Evolutionary conservation across 2,113 vertebrate species (phyloP), one percentile per base, ranked within the genome.

Genomic region (Cavia aperea): DNA sequence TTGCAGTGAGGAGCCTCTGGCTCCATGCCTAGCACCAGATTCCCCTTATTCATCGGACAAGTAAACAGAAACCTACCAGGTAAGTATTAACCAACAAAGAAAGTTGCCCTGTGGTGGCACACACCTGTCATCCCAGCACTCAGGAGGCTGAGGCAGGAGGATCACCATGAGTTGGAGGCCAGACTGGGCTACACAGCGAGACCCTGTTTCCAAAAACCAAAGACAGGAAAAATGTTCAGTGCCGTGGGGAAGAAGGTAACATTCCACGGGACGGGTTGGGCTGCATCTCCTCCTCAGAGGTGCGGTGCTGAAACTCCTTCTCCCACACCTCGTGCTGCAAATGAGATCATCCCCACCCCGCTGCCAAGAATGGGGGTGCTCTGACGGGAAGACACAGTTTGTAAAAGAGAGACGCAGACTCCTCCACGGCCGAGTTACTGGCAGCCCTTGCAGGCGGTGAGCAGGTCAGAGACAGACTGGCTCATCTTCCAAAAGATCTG

Each of bases 331-430:
- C 95, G 58, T 7, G 16, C 79, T 58, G 90, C 10, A 3, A 72
- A 86, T 94, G 65, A 95, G 88, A 82, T 93, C 95, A 93, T 79
- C 4, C 5, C 39, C 58, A 19, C 78, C 54, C 73, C 78, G 0
- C 1, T 0, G 86, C 92, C 96, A 94, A 92, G 86, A 90, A 56
- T 72, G 73, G 14, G 56, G n/a, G 60, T 26, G 1, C 90, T 62
- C 72, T 43, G 51, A 70, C 0, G 26, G 75, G 81, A 95, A 88
- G 92, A 95, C 29, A 39, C 43, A 79, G 19, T 88, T 60, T 88
- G 93, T 77, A 49, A 89, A 60, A 62, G 63, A 92, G 62, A 49
- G 73, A 51, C 19, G 66, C 79, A 70, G 68, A 91, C 85, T 96
- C 90, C 94, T 43, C 90, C 77, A 77, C 39, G 88, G 56, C 19